Evolutionary conservation across 2,888 invertebrate species (phyloP), one percentile per base, ranked within the genome.

Genomic region (Reticulitermes lucifugus): DNA sequence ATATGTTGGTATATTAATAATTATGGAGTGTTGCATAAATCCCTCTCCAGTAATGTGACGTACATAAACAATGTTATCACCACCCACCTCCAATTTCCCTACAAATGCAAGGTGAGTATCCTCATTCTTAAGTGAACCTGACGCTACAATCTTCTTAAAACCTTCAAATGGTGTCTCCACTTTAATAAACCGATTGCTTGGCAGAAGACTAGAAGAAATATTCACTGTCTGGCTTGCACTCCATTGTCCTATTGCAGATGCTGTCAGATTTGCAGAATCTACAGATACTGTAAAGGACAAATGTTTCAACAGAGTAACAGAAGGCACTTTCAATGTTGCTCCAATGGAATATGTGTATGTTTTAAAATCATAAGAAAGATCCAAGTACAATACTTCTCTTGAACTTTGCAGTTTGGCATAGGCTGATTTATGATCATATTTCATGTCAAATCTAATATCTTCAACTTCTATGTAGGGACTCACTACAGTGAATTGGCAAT

Each of bases 401-500:
- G 65, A 41, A 41, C 21, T 81, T 35, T 35, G 60, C 18, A 81
- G 3, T 41, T 81, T 60, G 21, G 65, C 18, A 7, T 70, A 35
- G 35, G 70, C 43, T 43, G 14, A 65, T 35, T 29, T 22, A 65
- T 70, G 22, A 35, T 60, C 60, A 80, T 80, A 81, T 41, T 55
- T 59, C 1, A 81, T 81, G n/a, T 70, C 43, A 81, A 65, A 60
- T 71, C 51, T 51, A 71, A 59, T 60, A 9, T 77, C 43, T 35
- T 83, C 77, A 59, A 83, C 0, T 41, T 22, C 25, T 35, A 83
- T 41, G n/a, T 60, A 43, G 2, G 83, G 83, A 4, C 43, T 59
- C 14, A 77, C n/a, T 22, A 83, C 41, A 41, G 59, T 77, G n/a
- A 83, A 77, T 29, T 59, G 29, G n/a, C 83, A 55, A 43, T 25